Evolutionary conservation across 1,140 invertebrate genomes (phyloP), one percentile per base, ranked within the genome.

Genomic region (Contarinia nasturtii): DNA sequence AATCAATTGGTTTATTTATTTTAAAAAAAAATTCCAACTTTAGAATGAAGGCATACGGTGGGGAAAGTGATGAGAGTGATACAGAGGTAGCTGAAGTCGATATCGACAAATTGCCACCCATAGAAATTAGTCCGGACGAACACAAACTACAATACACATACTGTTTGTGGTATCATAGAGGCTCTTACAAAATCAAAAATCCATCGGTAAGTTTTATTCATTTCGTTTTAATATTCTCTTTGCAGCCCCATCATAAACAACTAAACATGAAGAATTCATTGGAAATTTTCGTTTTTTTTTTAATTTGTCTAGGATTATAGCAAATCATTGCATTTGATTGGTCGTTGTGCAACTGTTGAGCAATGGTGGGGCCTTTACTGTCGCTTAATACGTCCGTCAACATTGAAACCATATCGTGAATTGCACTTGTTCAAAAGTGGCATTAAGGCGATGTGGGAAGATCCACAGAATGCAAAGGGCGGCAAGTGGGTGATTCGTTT

Each of bases 361-460:
- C 90, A 96, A 65, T 98, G 95, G 76, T 98, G 94, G 94, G 76
- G 79, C 36, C 70, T 90, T 46, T 97, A 98, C 67, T 82, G 85
- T 64, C 89, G 96, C 67, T 70, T 97, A 54, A 75, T 85, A 49
- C 74, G 91, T 54, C 85, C 91, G 33, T 80, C 79, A 38, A 85
- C 97, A 55, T 71, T 98, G 49, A 78, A 82, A 43, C 82, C 85
- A 21, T 85, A 92, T 57, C 85, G 86, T 58, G 93, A 98, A 69
- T 85, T 96, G 64, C 93, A 96, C 69, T 73, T 98, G 21, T 99
- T 99, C 63, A 98, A 98, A 74, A 80, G 93, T 57, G 94, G 94
- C 50, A 95, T 98, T 51, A 89, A 92, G 68, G 94, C 94, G 22
- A 94, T 97, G 86, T 97, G 92, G 92, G 93, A 97, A 69, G 92